Percentiles rank a stretch among this genome's conserved stretches.
Evolutionary conservation across 1,140 invertebrate species (phyloP).

Genomic region (Eumeta japonica): DNA sequence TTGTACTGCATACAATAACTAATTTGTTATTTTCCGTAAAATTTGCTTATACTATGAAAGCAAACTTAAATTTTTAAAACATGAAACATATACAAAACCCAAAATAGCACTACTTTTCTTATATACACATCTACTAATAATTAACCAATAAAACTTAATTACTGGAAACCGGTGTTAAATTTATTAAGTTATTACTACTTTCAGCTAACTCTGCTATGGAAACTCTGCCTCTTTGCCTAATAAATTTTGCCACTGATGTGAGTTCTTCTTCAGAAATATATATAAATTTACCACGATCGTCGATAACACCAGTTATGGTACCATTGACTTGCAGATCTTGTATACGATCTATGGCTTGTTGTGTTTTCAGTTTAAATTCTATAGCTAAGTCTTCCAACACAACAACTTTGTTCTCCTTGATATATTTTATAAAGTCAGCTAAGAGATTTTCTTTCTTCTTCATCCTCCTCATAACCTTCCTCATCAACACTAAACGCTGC

Average conservation of each 20-base stretch:
- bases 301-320: constrained; percentile 89
- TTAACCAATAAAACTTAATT: too few relatives aligned
- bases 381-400: constrained; percentile 90
- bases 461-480: too few relatives aligned
- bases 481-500: too few relatives aligned
- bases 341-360: constrained; percentile 82
- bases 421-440: too few relatives aligned
- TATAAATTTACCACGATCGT: constrained; percentile 99
- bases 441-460: too few relatives aligned
- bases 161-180: constrained; percentile 69
- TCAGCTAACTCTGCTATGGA: constrained; percentile 92
- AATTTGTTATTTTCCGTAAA: too few relatives aligned
- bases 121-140: too few relatives aligned
- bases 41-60: too few relatives aligned
- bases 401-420: constrained; percentile 85
- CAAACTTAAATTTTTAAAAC: too few relatives aligned
- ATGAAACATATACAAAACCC: too few relatives aligned
- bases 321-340: constrained; percentile 81
- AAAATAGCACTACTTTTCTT: too few relatives aligned
- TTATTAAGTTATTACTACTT: constrained; percentile 91
- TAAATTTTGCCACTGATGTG: constrained; percentile 91
- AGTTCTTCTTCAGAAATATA: constrained; percentile 93
- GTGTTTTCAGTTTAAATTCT: constrained; percentile 91
- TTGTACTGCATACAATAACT: too few relatives aligned
- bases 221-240: constrained; percentile 91